phyloP scores from a whole-genome alignment of 2,797 vertebrate species.

The Megaceryle alcyon region DNA sequence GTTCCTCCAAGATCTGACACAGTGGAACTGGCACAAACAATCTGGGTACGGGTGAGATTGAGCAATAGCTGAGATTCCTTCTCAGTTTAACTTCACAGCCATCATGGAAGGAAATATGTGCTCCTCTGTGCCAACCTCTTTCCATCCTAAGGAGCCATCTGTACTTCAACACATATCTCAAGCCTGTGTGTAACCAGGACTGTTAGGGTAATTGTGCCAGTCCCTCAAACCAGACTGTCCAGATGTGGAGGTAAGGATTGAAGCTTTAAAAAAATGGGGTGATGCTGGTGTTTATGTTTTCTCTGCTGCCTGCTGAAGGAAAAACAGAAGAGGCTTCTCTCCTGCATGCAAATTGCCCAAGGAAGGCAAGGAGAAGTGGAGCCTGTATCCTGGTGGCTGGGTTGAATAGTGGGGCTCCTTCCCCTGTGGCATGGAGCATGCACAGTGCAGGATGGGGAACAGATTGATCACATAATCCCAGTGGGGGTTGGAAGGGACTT shows the following conservation, averaged over 20 bases:
- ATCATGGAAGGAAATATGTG: not conserved
- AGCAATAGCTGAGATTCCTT: not conserved
- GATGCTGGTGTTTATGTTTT: not conserved
- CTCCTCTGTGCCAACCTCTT: not conserved
- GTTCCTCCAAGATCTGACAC: not conserved
- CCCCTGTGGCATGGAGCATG: not conserved
- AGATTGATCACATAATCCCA: not conserved
- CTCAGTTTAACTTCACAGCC: not conserved
- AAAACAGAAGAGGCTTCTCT: not conserved
- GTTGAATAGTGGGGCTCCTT: not conserved
- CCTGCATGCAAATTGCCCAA: not conserved
- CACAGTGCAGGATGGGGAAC: not conserved
- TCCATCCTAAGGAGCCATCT: not conserved
- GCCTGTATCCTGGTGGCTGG: not conserved
- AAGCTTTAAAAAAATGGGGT: not conserved
- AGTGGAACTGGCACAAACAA: not conserved
- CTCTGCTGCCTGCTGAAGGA: not conserved
- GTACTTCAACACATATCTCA: not conserved
- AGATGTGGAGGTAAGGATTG: rapidly evolving
- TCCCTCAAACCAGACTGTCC: not conserved
- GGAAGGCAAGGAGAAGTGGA: not conserved
- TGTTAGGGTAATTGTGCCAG: not conserved
- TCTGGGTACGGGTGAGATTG: not conserved
- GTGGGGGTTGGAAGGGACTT: not conserved
- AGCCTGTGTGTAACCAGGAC: not conserved